Evolutionary conservation across 1,140 invertebrate genomes (phyloP).

Genomic region (Aphidius gifuensis): DNA sequence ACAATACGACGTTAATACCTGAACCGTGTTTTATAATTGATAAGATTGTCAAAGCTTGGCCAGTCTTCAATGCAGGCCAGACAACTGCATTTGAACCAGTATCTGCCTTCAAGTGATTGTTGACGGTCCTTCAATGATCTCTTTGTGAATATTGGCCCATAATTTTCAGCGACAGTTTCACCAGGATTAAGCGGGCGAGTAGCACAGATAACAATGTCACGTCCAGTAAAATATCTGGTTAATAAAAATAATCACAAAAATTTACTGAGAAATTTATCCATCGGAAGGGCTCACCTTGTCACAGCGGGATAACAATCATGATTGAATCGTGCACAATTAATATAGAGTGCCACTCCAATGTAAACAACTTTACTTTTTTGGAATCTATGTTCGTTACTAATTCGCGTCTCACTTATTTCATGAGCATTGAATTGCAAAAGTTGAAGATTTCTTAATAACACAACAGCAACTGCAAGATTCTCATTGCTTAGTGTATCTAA

Average conservation of each 20-base stretch:
- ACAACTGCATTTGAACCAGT: conserved; percentile 79
- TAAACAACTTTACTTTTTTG: conserved; percentile 59
- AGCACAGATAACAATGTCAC: conserved; percentile 68
- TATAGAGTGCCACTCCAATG: conserved; percentile 78
- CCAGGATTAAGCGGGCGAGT: conserved; percentile 63
- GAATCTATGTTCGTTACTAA: conserved; percentile 55
- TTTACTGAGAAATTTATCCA: not conserved
- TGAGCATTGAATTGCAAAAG: conserved; percentile 87
- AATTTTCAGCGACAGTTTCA: conserved; percentile 77
- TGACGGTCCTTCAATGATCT: conserved; percentile 63
- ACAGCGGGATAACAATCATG: conserved; percentile 84
- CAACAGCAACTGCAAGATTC: conserved; percentile 59
- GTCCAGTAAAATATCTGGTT: conserved; percentile 71
- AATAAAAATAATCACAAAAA: conserved; percentile 21
- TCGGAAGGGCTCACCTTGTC: conserved; percentile 57
- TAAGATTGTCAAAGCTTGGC: conserved; percentile 67
- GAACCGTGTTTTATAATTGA: conserved; percentile 39
- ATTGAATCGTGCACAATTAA: conserved; percentile 79
- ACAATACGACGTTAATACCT: conserved; percentile 20
- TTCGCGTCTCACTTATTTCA: conserved; percentile 75
- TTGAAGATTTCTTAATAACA: conserved; percentile 73
- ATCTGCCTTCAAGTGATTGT: conserved; percentile 65
- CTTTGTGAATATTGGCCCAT: conserved; percentile 77
- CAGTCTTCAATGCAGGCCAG: conserved; percentile 73
- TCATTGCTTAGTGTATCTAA: conserved; percentile 30